Evolutionary conservation across 2,888 invertebrate genomes (phyloP), one percentile per base, ranked within the genome.

Genomic region (Vannuccia rotundouncinata): DNA sequence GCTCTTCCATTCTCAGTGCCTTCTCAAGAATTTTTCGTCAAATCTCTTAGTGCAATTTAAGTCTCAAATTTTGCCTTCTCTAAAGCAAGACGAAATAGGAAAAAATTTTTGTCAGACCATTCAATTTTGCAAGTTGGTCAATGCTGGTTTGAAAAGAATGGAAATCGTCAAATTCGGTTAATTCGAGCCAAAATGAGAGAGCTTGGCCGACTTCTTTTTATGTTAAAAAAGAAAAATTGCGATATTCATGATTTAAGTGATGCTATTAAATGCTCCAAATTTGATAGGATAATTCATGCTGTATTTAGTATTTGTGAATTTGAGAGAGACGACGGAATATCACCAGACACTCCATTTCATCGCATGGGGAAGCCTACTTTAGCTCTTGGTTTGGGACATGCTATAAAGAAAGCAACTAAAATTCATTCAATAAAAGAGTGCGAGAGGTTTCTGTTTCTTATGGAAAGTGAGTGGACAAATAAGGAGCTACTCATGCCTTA

Each of bases 91-190:
- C 66, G 25, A 66, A 66, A 66, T 66, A 66, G 22, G 22, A 66
- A 27, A 22, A 66, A 66, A 27, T 17, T 27, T 66, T 17, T 66
- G 13, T 27, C 13, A 66, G 66, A 66, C 66, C 22, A 22, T 66
- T 66, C 25, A 27, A 66, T 66, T 22, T 66, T 66, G 66, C 66
- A 66, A 66, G 66, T 66, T 66, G 66, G 66, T 66, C 66, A 66
- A 66, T 66, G 25, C 25, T 66, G 66, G 66, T 66, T 22, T 66
- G 66, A 66, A 17, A 66, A 66, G 66, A 17, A 66, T 27, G 66
- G 66, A 17, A 66, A 27, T 27, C 66, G 66, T 22, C 66, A 66
- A 27, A 27, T 66, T 66, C 13, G 25, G 66, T 66, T 66, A 66
- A 66, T 66, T 27, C 66, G 66, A 17, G 25, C 66, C 13, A 66